A percentile compares a stretch with the other conserved stretches of the same genome.
These are phyloP conservation scores for Meloidogyne chitwoodi DNA, from an alignment of 1,140 invertebrate genomes.

Conservation along the genomic window DNA sequence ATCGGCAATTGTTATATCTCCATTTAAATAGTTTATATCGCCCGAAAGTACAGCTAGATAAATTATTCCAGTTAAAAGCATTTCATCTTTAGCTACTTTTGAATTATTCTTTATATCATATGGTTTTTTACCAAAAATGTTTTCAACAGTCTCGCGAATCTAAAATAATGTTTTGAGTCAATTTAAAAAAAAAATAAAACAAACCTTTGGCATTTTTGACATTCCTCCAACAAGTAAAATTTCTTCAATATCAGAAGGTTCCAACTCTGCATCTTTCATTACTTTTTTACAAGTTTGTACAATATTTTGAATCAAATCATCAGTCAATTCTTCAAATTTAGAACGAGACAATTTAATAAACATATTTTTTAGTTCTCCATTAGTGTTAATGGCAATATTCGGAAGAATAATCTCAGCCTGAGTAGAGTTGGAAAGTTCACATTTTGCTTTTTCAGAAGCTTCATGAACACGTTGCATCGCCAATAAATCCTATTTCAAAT, in stretches of 20 bases:
- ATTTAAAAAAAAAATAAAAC: too few relatives aligned
- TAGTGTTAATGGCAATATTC: conserved; percentile 84
- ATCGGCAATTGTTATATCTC: too few relatives aligned
- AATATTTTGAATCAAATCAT: conserved; percentile 89
- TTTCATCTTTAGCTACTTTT: too few relatives aligned
- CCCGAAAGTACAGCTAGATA: too few relatives aligned
- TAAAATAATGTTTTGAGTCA: background rate
- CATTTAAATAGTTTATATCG: too few relatives aligned
- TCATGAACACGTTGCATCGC: conserved; percentile 97
- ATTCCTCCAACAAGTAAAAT: conserved; percentile 96
- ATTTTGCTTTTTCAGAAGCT: conserved; percentile 95
- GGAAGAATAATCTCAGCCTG: conserved; percentile 94
- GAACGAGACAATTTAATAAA: conserved; percentile 87
- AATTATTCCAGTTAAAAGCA: too few relatives aligned
- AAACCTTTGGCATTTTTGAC: conserved; percentile 89
- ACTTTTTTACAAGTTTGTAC: conserved; percentile 92
- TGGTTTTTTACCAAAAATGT: conserved; percentile 85
- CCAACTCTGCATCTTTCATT: conserved; percentile 88
- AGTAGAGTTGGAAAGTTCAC: conserved; percentile 45
- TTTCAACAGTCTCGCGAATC: conserved; percentile 86
- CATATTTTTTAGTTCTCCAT: conserved; percentile 96
- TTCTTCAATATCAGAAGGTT: conserved; percentile 88
- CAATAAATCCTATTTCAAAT: conserved; percentile 76
- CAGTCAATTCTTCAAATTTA: conserved; percentile 91
- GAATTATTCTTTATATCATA: conserved; percentile 65